Evolutionary conservation across 2,797 vertebrate species (phyloP).

Genomic region (Toxotes lorentzi): DNA sequence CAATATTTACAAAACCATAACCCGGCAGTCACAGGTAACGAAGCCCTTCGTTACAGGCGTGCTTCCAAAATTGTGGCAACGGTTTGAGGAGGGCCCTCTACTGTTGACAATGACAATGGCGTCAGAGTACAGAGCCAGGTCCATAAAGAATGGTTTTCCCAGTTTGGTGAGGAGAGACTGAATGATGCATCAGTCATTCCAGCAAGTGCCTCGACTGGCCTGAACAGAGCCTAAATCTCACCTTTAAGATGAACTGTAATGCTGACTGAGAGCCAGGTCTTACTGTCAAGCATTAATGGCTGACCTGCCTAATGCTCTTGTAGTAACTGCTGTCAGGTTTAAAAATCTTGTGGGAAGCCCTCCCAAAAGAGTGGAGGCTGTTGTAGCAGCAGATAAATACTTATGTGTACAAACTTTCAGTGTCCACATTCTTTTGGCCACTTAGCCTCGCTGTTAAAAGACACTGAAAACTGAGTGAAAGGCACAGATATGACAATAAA

Average conservation of each 20-base stretch:
- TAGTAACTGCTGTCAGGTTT: not conserved
- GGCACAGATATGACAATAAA: not conserved
- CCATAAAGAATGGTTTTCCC: not conserved
- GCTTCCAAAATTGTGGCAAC: too few species aligned
- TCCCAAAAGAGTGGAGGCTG: not conserved
- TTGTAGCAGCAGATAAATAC: not conserved
- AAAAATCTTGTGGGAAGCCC: not conserved
- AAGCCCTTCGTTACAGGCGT: too few species aligned
- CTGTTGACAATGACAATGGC: not conserved
- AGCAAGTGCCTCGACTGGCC: too few species aligned
- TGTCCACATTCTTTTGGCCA: not conserved
- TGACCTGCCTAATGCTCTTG: not conserved
- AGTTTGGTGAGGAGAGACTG: not conserved
- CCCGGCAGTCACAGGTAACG: too few species aligned
- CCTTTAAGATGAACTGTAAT: not conserved
- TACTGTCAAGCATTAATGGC: not conserved
- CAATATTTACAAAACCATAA: too few species aligned
- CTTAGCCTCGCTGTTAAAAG: not conserved
- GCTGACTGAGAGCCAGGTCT: not conserved
- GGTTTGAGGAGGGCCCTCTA: too few species aligned
- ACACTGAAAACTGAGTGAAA: not conserved
- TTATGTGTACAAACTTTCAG: not conserved
- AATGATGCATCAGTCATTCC: not conserved
- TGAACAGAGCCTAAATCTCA: not conserved
- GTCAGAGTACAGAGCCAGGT: not conserved